Evolutionary conservation across 2,113 vertebrate genomes (phyloP).

Genomic region (Raphicerus campestris): DNA sequence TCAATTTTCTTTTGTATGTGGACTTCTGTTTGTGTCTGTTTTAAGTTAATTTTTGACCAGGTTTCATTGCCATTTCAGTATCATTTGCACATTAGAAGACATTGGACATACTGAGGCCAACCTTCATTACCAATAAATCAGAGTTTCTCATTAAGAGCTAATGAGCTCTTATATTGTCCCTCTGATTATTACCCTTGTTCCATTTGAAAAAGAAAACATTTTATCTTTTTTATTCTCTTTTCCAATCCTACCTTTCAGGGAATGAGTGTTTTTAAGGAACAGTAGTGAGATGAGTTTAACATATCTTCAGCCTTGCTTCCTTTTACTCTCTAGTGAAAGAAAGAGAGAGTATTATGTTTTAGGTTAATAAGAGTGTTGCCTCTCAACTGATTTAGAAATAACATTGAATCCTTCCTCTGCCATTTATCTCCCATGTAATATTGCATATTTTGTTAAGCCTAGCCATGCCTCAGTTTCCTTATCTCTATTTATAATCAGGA

Average conservation of each 20-base stretch:
- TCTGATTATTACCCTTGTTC: slow-evolving; percentile 60
- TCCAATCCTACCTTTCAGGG: not conserved
- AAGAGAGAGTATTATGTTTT: not conserved
- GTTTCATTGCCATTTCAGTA: slow-evolving; percentile 46
- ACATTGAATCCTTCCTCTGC: not conserved
- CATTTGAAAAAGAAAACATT: slow-evolving; percentile 63
- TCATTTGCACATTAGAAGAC: slow-evolving; percentile 55
- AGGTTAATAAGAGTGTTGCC: not conserved
- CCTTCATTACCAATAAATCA: slow-evolving; percentile 64
- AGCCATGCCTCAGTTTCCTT: not conserved
- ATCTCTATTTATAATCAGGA: not conserved
- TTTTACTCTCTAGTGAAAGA: not conserved
- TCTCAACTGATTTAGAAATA: not conserved
- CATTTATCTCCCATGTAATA: not conserved
- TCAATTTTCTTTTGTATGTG: not conserved
- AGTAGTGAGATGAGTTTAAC: not conserved
- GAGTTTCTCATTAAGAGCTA: slow-evolving; percentile 66
- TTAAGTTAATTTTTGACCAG: slow-evolving; percentile 46
- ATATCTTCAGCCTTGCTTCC: not conserved
- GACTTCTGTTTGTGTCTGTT: slow-evolving; percentile 4
- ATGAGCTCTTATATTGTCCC: slow-evolving; percentile 59
- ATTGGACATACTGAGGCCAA: slow-evolving; percentile 45
- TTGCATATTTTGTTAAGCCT: not conserved
- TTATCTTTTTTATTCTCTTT: slow-evolving; percentile 57
- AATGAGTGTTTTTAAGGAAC: not conserved